Evolutionary conservation across 2,113 vertebrate genomes (phyloP), one percentile per base, ranked within the genome.

Genomic region (Fregata magnificens): DNA sequence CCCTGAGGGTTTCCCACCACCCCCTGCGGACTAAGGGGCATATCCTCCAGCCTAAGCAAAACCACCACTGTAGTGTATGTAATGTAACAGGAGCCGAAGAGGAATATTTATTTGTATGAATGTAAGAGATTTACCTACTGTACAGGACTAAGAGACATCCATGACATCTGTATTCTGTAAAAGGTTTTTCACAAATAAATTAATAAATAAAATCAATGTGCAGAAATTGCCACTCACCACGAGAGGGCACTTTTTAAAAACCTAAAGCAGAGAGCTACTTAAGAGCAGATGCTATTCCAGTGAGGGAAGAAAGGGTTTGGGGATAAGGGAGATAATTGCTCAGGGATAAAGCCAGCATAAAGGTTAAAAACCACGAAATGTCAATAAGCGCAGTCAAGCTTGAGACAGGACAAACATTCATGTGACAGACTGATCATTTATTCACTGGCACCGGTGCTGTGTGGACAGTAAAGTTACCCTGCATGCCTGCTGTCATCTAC

Each of bases 191-290:
- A 47, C 50, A 49, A 44, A 47, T 21, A 36, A 53, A 61, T 73
- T 10, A 58, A 58, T 24, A 34, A 72, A 74, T 29, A 24, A 73
- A 52, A 15, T 7, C 69, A 5, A 16, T 1, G 42, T 93, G 96
- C 81, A 94, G 73, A 38, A 83, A 11, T 86, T 32, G 58, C 28
- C 12, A 19, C 70, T 55, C 52, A 58, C 97, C 98, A 98, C 97
- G 36, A 98, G 98, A 98, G 98, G 98, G 98, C 93, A 55, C 67
- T 32, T 93, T 88, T 66, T 42, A 82, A 97, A 97, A 82, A 82
- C 82, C 47, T 91, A 97, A 94, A 79, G 45, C 90, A 66, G 45
- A 24, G 49, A 72, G 38, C 24, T 3, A 0, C 29, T 36, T 6
- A 1, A 34, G 12, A 69, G 32, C 63, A 79, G 58, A 55, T 62